A percentile compares a stretch with the other conserved stretches of the same genome.
Conservation (phyloP, 2,113 vertebrate species). For the Pelobates fuscus region DNA sequence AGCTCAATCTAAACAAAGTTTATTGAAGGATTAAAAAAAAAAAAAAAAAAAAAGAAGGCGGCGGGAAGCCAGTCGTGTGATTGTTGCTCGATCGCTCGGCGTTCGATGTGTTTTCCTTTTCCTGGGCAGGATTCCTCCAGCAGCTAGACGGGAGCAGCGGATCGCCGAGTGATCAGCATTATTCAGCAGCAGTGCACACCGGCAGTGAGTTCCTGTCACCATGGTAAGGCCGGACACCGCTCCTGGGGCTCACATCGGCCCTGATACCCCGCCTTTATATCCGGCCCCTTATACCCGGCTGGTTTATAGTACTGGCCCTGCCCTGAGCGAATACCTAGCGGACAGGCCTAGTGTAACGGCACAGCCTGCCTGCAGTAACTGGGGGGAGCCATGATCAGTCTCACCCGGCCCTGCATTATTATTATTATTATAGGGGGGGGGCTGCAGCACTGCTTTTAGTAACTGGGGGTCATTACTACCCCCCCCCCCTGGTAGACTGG, state of each 20-base stretch:
- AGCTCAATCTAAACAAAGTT: no score
- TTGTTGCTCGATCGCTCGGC: not conserved
- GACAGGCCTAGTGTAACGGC: not conserved
- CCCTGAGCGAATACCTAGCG: no score
- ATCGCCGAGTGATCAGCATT: not conserved
- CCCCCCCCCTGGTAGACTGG: no score
- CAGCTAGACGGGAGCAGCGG: not conserved
- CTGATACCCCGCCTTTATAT: not conserved
- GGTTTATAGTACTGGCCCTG: no score
- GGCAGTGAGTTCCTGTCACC: not conserved
- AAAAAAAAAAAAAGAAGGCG: no score
- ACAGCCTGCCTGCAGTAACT: not conserved
- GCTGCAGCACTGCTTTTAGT: not conserved
- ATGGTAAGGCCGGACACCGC: not conserved
- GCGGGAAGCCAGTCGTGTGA: not conserved
- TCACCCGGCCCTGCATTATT: no score
- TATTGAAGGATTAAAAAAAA: no score
- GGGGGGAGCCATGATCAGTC: not conserved
- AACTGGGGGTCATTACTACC: no score
- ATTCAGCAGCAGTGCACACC: not conserved
- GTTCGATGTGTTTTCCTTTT: not conserved
- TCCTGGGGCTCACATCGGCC: not conserved
- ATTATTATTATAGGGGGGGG: no score
- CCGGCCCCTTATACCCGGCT: not conserved
- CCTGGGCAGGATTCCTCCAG: not conserved